Evolutionary conservation across 2,797 vertebrate species (phyloP).

Genomic region (Notolabrus celidotus): DNA sequence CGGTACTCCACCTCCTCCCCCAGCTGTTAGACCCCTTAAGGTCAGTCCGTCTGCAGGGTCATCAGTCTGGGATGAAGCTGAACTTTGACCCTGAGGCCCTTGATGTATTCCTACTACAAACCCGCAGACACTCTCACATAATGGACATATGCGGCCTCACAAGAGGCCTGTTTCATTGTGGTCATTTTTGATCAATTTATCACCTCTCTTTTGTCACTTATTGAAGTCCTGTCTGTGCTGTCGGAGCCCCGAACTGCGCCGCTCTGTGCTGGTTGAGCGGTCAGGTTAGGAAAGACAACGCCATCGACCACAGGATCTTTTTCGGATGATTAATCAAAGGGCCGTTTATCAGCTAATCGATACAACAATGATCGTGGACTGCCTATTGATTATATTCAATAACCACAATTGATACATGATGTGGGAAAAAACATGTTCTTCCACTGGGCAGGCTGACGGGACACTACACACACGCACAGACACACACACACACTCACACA

Average conservation of each 20-base stretch:
- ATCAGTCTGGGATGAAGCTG: conserved; percentile 87
- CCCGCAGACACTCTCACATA: conserved; percentile 76
- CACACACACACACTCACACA: not conserved
- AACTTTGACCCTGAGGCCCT: conserved; percentile 80
- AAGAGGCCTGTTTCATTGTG: conserved; percentile 76
- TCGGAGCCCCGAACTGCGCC: conserved; percentile 31
- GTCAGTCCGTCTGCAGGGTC: conserved; percentile 85
- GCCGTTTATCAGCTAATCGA: conserved; percentile 79
- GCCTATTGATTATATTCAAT: conserved; percentile 67
- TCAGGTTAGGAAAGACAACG: conserved; percentile 35
- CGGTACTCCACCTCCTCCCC: conserved; percentile 63
- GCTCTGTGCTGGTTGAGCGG: conserved; percentile 28
- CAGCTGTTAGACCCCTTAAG: conserved; percentile 78
- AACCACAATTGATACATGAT: conserved; percentile 53
- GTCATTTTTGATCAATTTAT: conserved; percentile 85
- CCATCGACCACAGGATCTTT: conserved; percentile 46
- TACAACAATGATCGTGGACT: conserved; percentile 69
- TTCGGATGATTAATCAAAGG: conserved; percentile 62
- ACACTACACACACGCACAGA: not conserved
- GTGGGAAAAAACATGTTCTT: not conserved
- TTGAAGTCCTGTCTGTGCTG: conserved; percentile 72
- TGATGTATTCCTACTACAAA: conserved; percentile 86
- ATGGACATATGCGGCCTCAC: conserved; percentile 80
- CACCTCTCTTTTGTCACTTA: conserved; percentile 78
- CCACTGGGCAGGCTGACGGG: not conserved